phyloP scores from a whole-genome alignment of 1,140 invertebrate genomes.

The Chironomus striatipennis region DNA sequence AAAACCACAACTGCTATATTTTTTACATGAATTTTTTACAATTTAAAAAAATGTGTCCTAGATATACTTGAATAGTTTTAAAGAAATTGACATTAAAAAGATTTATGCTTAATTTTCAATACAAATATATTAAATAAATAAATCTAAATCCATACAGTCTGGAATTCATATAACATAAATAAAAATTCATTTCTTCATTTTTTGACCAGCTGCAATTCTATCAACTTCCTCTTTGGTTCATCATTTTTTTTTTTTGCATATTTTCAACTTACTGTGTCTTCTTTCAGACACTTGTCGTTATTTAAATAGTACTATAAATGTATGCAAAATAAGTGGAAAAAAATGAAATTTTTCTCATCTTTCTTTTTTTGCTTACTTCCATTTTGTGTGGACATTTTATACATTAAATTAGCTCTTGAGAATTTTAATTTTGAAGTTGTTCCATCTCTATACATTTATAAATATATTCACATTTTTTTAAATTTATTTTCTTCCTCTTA shows the following conservation, averaged over 20 bases:
- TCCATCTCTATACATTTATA: background rate
- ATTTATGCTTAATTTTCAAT: no score
- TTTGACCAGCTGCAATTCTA: background rate
- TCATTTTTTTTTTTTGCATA: background rate
- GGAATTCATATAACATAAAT: no score
- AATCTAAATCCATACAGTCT: no score
- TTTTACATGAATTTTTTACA: no score
- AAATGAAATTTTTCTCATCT: background rate
- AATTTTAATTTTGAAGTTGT: constrained; percentile 3
- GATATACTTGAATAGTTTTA: no score
- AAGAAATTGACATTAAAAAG: no score
- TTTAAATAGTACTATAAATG: background rate
- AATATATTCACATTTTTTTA: no score
- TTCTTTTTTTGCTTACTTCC: background rate
- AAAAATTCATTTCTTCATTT: background rate
- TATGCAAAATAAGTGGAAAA: background rate
- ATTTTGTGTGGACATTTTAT: no score
- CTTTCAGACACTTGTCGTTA: constrained; percentile 1
- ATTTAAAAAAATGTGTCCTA: no score
- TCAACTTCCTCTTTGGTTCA: background rate
- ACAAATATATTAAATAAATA: no score
- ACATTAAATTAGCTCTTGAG: constrained; percentile 7
- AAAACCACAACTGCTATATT: background rate
- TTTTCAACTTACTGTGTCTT: no score
- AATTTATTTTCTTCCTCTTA: no score